Evolutionary conservation across 2,797 vertebrate species (phyloP).

Genomic region (Hemitrygon akajei): DNA sequence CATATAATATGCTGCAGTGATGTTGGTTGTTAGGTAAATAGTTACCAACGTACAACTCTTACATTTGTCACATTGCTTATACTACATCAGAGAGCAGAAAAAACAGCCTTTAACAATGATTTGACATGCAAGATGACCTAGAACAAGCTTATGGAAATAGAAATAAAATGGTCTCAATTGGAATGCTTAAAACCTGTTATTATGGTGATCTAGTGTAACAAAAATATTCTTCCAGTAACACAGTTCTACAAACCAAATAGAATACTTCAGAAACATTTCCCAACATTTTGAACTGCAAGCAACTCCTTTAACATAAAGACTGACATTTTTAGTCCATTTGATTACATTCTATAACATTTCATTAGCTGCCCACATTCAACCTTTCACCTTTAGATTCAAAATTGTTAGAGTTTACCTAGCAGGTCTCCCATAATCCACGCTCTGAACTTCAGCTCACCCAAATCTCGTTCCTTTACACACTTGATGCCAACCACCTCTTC

Average conservation of each 20-base stretch:
- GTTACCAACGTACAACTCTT: no score
- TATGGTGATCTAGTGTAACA: background rate
- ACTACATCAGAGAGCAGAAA: background rate
- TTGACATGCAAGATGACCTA: background rate
- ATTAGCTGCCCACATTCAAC: no score
- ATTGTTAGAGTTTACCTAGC: no score
- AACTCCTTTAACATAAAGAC: background rate
- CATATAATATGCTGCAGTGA: background rate
- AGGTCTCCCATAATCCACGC: background rate
- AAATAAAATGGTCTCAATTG: background rate
- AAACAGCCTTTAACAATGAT: no score
- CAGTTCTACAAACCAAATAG: no score
- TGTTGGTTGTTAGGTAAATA: background rate
- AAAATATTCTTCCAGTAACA: background rate
- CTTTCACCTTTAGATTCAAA: background rate
- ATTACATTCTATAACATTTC: no score
- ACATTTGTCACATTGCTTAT: background rate
- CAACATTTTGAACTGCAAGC: background rate
- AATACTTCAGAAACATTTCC: background rate
- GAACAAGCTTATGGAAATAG: background rate
- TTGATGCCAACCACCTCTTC: background rate
- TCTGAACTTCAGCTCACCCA: background rate
- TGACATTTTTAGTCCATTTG: background rate
- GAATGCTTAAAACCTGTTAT: background rate
- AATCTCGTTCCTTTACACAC: background rate